Percentiles rank a stretch among this genome's conserved stretches.
Conservation (phyloP, 2,888 invertebrate genomes). For the Taphrorychus bicolor region DNA sequence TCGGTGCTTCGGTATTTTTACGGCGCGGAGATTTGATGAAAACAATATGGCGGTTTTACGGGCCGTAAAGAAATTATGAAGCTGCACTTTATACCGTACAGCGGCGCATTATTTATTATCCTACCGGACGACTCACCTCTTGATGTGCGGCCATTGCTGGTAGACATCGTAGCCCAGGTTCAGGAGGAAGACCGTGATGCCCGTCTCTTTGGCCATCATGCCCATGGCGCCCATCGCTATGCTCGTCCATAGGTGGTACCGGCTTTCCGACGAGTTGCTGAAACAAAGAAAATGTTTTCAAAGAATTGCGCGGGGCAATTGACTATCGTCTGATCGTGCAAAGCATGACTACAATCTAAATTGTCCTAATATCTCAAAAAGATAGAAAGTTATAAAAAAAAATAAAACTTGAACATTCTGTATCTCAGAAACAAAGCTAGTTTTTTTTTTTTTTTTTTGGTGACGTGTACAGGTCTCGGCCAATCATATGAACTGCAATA, state of each 20-base stretch:
- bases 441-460: too few species aligned
- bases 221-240: conserved; percentile 76
- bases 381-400: too few species aligned
- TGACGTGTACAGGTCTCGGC: background rate
- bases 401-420: too few species aligned
- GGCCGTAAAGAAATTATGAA: conserved; percentile 17
- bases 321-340: background rate
- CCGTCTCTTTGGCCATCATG: conserved; percentile 89
- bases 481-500: background rate
- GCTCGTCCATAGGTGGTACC: conserved; percentile 69
- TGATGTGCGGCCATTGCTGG: conserved; percentile 73
- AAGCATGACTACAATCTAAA: too few species aligned
- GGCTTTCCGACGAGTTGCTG: conserved; percentile 57
- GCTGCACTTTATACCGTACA: conserved; percentile 4
- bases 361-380: too few species aligned
- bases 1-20: conserved; percentile 22
- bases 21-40: conserved; percentile 20
- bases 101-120: background rate
- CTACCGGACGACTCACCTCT: conserved; percentile 61
- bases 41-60: conserved; percentile 22
- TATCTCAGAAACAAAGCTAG: too few species aligned
- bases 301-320: background rate
- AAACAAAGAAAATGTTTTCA: background rate
- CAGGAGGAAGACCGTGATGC: conserved; percentile 79
- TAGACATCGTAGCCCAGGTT: conserved; percentile 81